These are phyloP conservation scores for Novumbra hubbsi DNA, from an alignment of 2,797 vertebrate genomes.

Conservation along the genomic window DNA sequence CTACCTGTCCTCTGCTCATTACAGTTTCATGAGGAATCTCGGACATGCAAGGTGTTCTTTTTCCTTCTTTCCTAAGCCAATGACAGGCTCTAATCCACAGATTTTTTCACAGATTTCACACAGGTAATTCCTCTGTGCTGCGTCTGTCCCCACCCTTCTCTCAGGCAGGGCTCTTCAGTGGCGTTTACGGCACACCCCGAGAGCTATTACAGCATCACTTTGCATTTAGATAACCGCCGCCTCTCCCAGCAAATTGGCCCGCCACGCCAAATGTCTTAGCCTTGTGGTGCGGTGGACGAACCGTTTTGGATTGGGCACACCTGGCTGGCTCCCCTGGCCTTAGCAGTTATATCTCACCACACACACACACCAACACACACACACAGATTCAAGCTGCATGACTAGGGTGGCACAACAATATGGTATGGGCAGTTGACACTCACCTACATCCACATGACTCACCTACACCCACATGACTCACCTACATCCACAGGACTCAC, in stretches of 20 bases:
- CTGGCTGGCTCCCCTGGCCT: background rate
- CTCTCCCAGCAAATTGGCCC: slow-evolving; percentile 66
- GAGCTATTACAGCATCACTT: slow-evolving; percentile 77
- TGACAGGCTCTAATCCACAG: slow-evolving; percentile 35
- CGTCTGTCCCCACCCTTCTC: background rate
- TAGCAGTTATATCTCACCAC: background rate
- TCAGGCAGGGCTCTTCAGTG: slow-evolving; percentile 39
- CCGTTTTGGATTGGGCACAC: background rate
- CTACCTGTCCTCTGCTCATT: background rate
- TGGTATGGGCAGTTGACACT: background rate
- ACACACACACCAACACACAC: slow-evolving; percentile 6
- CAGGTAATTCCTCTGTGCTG: background rate
- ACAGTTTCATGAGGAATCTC: slow-evolving; percentile 9
- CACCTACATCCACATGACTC: background rate
- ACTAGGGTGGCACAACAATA: background rate
- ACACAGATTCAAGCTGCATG: background rate
- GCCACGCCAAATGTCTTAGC: slow-evolving; percentile 15
- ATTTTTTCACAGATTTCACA: slow-evolving; percentile 29
- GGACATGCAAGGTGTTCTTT: background rate
- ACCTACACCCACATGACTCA: background rate
- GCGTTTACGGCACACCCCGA: slow-evolving; percentile 60
- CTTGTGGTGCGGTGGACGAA: slow-evolving; percentile 4
- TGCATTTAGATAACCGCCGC: slow-evolving; percentile 81
- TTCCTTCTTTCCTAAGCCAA: slow-evolving; percentile 14
- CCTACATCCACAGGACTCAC: background rate